Percentiles rank a stretch among this genome's conserved stretches.
Evolutionary conservation across 2,113 vertebrate genomes (phyloP).

Genomic region (Orientallactaga bullata): DNA sequence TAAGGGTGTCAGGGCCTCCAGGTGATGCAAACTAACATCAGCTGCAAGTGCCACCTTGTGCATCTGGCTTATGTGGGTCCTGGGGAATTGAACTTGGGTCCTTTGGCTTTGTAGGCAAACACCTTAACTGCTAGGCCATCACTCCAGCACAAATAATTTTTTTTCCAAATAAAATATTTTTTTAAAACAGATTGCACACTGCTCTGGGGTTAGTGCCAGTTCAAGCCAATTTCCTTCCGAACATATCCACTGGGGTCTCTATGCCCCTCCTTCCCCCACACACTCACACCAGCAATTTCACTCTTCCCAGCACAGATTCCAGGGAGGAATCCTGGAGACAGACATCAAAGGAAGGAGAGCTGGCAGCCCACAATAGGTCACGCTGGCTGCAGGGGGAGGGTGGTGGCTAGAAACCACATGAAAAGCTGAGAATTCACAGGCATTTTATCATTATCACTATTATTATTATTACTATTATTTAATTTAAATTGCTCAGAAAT

Average conservation of each 20-base stretch:
- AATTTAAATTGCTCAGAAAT: slow-evolving; percentile 72
- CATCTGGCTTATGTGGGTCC: too few species aligned
- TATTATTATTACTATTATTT: slow-evolving; percentile 48
- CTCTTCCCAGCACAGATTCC: slow-evolving; percentile 72
- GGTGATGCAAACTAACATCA: too few species aligned
- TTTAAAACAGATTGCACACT: not conserved
- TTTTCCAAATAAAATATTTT: too few species aligned
- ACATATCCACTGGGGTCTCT: slow-evolving; percentile 1
- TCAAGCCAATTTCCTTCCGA: slow-evolving; percentile 40
- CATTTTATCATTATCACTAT: slow-evolving; percentile 23
- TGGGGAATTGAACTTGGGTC: too few species aligned
- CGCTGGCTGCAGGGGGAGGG: slow-evolving; percentile 16
- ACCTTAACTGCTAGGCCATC: too few species aligned
- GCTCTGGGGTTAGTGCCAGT: not conserved
- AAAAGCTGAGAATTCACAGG: slow-evolving; percentile 71
- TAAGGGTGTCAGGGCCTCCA: too few species aligned
- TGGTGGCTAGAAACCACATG: slow-evolving; percentile 67
- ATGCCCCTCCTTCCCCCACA: not conserved
- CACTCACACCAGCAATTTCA: slow-evolving; percentile 42
- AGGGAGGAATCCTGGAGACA: slow-evolving; percentile 78
- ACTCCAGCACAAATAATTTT: too few species aligned
- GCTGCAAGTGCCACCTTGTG: too few species aligned
- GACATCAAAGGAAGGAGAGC: slow-evolving; percentile 81
- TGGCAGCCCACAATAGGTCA: slow-evolving; percentile 74
- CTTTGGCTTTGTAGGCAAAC: too few species aligned